Base-by-base conservation (phyloP, 1,140 invertebrate genomes). In the Teleogryllus occipitalis region DNA sequence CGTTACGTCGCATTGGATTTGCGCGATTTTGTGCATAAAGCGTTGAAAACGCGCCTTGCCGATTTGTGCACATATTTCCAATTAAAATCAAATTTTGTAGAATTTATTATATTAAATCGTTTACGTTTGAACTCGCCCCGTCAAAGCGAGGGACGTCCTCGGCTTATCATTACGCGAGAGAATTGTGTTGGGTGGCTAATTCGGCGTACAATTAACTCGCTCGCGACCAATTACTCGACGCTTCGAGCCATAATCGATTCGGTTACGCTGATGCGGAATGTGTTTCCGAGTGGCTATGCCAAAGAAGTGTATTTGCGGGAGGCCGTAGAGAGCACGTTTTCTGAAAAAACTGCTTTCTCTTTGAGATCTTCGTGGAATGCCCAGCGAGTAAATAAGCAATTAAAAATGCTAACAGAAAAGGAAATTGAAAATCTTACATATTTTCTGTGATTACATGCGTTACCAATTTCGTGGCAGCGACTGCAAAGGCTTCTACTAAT, bases 1-100 rank as follows among this genome's bases (percentile, higher is more conserved):
- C 18, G 54, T 65, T 18, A 18, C 54, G 54, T 14, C 54, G 54
- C 54, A 14, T 18, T 10, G 18, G 10, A 18, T 65, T 65, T 65
- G 54, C 54, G 54, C 54, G 10, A 65, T 18, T 65, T 18, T 10
- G 54, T 14, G 54, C 54, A 65, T 65, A 65, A 65, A 65, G 54
- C 54, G 54, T 65, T 65, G 54, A 18, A 65, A 65, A 65, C 54
- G 54, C 18, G 54, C 54, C 18, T 65, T 65, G 54, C 10, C 54
- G 18, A 65, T 65, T 65, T 65, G 54, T 65, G 54, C 54, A 18
- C 54, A 65, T 65, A 65, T 65, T 65, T 65, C 54, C 54, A 65
- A 65, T 65, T 65, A 65, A 65, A 65, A 65, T 65, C 54, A 65
- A 65, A 65, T 65, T 65, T 65, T 65, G 54, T 65, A 65, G 54